phyloP scores from a whole-genome alignment of 2,888 invertebrate genomes.

The Diloba caeruleocephala region DNA sequence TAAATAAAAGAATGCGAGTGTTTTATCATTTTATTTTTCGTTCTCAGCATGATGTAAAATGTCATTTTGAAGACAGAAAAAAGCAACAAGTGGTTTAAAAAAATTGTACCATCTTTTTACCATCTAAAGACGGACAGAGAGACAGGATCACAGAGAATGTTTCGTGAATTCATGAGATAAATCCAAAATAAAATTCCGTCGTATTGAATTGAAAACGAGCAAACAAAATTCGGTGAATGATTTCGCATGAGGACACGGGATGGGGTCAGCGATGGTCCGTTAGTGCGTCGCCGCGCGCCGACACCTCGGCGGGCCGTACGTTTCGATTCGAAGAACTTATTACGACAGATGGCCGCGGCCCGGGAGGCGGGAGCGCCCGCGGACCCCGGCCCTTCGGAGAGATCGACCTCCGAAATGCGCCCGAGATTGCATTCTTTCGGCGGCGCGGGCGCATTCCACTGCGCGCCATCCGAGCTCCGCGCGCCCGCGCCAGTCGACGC shows the following conservation, averaged over 20 bases:
- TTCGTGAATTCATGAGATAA: slow-evolving; percentile 4
- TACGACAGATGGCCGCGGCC: slow-evolving; percentile 87
- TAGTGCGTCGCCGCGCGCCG: slow-evolving; percentile 72
- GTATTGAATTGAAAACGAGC: slow-evolving; percentile 40
- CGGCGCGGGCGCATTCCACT: slow-evolving; percentile 88
- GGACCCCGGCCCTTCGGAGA: slow-evolving; percentile 85
- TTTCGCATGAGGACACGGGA: slow-evolving; percentile 73
- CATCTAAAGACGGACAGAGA: no score
- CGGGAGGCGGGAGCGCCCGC: slow-evolving; percentile 84
- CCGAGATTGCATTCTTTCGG: slow-evolving; percentile 90
- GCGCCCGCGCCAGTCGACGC: slow-evolving; percentile 86
- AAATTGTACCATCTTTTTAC: no score
- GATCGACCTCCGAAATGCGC: slow-evolving; percentile 89
- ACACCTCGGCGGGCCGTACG: slow-evolving; percentile 81
- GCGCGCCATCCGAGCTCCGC: slow-evolving; percentile 86
- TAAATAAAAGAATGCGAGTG: no score
- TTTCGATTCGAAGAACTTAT: slow-evolving; percentile 88
- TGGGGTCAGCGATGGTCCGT: slow-evolving; percentile 79
- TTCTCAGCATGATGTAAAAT: no score
- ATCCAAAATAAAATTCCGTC: slow-evolving; percentile 23
- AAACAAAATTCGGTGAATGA: slow-evolving; percentile 66
- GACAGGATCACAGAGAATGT: neutral
- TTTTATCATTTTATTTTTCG: no score
- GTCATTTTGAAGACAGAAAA: no score
- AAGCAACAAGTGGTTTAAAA: slow-evolving; percentile 15